These are phyloP conservation scores for Machaerirhynchus nigripectus DNA, from an alignment of 2,113 vertebrate species.

Conservation along the genomic window DNA sequence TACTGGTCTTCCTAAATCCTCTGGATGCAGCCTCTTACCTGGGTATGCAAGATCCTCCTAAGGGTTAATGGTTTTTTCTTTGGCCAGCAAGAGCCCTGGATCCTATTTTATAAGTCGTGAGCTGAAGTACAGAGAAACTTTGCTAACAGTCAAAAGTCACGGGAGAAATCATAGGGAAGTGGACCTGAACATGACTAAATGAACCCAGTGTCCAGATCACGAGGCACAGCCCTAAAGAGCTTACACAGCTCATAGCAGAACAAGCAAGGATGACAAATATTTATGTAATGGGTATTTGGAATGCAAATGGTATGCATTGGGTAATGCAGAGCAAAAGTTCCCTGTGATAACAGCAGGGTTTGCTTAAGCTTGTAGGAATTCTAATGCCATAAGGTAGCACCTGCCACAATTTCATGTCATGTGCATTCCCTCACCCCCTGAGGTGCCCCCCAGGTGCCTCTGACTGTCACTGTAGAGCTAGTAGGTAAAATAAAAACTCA, in stretches of 20 bases:
- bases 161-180: not conserved
- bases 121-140: not conserved
- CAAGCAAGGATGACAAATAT: not conserved
- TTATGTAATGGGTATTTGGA: slow-evolving; percentile 22
- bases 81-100: not conserved
- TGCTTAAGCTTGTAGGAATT: not conserved
- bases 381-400: not conserved
- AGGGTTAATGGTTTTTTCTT: not conserved
- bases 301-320: slow-evolving; percentile 29
- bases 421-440: not conserved
- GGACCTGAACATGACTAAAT: not conserved
- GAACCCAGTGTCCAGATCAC: not conserved
- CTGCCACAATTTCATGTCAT: not conserved
- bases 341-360: not conserved
- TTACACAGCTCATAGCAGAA: not conserved
- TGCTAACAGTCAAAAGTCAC: not conserved
- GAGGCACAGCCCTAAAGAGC: not conserved
- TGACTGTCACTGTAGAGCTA: not conserved
- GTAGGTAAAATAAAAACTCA: not conserved
- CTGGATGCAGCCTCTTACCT: not conserved
- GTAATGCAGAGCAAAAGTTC: not conserved
- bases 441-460: not conserved
- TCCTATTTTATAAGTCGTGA: not conserved
- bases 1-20: not conserved
- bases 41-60: not conserved